Conservation (phyloP, 2,888 invertebrate species). For the Agonopterix arenella region DNA sequence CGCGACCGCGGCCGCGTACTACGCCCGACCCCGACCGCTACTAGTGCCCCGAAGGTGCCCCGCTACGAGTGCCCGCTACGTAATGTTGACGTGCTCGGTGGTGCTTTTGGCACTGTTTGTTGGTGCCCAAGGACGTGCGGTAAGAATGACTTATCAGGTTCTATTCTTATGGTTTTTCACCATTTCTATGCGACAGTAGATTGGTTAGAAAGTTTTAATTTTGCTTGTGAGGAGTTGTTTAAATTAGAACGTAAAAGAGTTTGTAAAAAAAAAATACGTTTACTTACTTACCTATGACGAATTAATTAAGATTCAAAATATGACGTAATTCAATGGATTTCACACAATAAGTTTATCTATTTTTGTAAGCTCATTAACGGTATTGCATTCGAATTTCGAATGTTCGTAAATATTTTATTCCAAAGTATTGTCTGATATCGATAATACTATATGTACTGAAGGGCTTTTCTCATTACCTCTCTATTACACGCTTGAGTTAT, state of each 20-base stretch:
- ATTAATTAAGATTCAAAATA: not conserved
- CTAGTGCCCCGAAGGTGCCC: conserved; percentile 26
- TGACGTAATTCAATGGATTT: not conserved
- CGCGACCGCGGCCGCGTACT: conserved; percentile 49
- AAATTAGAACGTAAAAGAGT: too few species aligned
- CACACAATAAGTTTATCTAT: not conserved
- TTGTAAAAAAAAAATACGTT: too few species aligned
- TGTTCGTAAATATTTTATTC: too few species aligned
- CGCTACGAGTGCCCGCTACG: conserved; percentile 32
- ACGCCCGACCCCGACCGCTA: conserved; percentile 35
- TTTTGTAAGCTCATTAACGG: not conserved
- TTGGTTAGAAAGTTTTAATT: conserved; percentile 4
- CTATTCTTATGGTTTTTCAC: conserved; percentile 12
- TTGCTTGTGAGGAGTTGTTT: too few species aligned
- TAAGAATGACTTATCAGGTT: conserved; percentile 43
- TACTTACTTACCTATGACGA: too few species aligned
- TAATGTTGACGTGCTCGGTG: conserved; percentile 57
- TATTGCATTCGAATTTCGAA: not conserved
- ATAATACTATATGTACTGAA: not conserved
- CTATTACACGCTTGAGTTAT: conserved; percentile 3
- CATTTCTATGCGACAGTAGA: conserved; percentile 16
- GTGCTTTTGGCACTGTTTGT: conserved; percentile 59
- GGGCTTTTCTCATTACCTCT: conserved; percentile 5
- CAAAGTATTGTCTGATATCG: not conserved
- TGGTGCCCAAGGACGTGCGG: conserved; percentile 69